phyloP scores from a whole-genome alignment of 2,888 invertebrate species.

The Lasioglossum marginatum region DNA sequence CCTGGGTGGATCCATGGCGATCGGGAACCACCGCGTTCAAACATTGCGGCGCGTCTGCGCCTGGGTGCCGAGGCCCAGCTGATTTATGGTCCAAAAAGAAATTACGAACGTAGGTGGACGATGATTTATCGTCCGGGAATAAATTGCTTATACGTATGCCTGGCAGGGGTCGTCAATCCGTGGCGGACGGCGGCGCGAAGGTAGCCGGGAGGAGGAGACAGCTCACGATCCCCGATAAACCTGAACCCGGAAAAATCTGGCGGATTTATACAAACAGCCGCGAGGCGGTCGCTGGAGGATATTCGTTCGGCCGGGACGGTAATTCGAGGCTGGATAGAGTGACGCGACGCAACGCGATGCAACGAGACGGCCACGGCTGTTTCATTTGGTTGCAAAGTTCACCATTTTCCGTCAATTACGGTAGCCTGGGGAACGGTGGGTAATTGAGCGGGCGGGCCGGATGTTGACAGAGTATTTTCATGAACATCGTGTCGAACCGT shows the following conservation, averaged over 20 bases:
- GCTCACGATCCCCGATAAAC: conserved; percentile 23
- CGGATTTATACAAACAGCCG: conserved; percentile 20
- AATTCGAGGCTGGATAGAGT: not conserved
- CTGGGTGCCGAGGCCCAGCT: conserved; percentile 62
- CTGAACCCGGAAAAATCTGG: conserved; percentile 32
- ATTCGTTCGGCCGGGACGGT: not conserved
- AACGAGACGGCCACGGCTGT: not conserved
- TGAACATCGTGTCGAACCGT: not conserved
- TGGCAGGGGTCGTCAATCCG: conserved; percentile 63
- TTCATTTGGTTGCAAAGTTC: conserved; percentile 2
- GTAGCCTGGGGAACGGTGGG: not conserved
- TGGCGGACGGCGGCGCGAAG: conserved; percentile 31
- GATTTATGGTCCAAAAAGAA: conserved; percentile 79
- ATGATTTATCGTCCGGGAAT: conserved; percentile 77
- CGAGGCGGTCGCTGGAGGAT: not conserved
- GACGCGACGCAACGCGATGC: not conserved
- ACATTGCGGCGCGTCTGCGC: conserved; percentile 51
- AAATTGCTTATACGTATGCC: conserved; percentile 74
- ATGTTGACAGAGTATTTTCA: conserved; percentile 24
- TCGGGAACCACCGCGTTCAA: conserved; percentile 23
- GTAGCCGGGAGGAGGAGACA: conserved; percentile 40
- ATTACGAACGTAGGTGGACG: conserved; percentile 78
- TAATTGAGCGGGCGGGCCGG: not conserved
- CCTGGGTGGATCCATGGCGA: not conserved
- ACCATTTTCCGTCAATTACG: conserved; percentile 5